Evolutionary conservation across 2,797 vertebrate genomes (phyloP).

Genomic region (Lithobates pipiens): DNA sequence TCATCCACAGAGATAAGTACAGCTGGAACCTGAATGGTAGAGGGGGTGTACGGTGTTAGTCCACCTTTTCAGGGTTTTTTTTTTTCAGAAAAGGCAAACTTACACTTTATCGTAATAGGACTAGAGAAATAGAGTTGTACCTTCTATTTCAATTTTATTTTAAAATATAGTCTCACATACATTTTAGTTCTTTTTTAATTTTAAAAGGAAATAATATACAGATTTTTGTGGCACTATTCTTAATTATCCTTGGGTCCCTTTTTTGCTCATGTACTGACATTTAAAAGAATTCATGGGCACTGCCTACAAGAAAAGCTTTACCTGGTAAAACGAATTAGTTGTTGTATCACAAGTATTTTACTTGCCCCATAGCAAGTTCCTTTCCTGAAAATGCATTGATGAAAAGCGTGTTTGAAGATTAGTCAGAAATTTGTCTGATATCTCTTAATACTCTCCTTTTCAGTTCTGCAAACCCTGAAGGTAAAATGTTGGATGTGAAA

Average conservation of each 20-base stretch:
- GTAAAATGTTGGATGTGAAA: conserved; percentile 51
- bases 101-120: not conserved
- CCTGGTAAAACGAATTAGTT: conserved; percentile 47
- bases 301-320: conserved; percentile 45
- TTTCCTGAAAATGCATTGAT: conserved; percentile 50
- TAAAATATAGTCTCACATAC: not conserved
- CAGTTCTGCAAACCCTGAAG: conserved; percentile 37
- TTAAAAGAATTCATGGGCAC: conserved; percentile 24
- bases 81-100: too few relatives aligned
- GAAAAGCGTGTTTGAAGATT: conserved; percentile 57
- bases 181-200: not conserved
- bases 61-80: too few relatives aligned
- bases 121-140: not conserved
- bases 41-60: too few relatives aligned
- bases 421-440: conserved; percentile 56
- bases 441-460: conserved; percentile 45
- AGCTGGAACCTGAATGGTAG: too few relatives aligned
- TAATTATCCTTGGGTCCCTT: not conserved
- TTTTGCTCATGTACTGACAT: conserved; percentile 13
- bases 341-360: conserved; percentile 43
- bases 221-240: not conserved
- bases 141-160: not conserved
- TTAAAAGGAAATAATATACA: not conserved
- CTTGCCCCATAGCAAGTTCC: conserved; percentile 36
- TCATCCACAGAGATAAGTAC: too few relatives aligned